Conservation (phyloP, 2,113 vertebrate genomes). For the Ciconia maguari region DNA sequence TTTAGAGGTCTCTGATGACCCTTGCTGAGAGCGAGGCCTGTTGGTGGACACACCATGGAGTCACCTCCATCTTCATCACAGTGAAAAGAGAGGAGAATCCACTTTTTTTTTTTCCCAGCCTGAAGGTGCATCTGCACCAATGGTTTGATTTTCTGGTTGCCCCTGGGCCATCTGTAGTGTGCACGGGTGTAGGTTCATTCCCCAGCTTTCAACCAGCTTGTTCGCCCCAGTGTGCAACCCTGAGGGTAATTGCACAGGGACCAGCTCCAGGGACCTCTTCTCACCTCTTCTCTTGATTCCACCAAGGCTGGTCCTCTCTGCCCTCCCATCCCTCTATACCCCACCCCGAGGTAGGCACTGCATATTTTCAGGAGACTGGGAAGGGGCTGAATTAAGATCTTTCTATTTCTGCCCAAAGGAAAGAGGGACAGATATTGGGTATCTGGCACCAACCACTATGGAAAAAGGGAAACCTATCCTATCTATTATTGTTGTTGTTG, state of each 20-base stretch:
- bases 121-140: background rate
- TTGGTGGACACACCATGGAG: background rate
- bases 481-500: background rate
- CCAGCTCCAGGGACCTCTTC: background rate
- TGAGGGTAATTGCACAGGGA: background rate
- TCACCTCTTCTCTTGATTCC: background rate
- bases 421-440: background rate
- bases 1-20: background rate
- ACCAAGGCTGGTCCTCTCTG: background rate
- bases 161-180: background rate
- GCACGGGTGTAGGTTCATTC: background rate
- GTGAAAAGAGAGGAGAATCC: background rate
- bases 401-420: background rate
- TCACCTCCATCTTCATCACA: background rate
- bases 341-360: rapidly evolving
- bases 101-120: background rate
- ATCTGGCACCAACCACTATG: background rate
- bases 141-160: background rate
- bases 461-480: background rate
- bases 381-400: background rate
- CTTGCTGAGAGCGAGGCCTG: background rate
- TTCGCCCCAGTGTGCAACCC: background rate
- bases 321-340: background rate
- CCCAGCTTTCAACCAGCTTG: background rate
- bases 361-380: background rate